phyloP scores from a whole-genome alignment of 2,797 vertebrate genomes.

The Rhinoraja longicauda region DNA sequence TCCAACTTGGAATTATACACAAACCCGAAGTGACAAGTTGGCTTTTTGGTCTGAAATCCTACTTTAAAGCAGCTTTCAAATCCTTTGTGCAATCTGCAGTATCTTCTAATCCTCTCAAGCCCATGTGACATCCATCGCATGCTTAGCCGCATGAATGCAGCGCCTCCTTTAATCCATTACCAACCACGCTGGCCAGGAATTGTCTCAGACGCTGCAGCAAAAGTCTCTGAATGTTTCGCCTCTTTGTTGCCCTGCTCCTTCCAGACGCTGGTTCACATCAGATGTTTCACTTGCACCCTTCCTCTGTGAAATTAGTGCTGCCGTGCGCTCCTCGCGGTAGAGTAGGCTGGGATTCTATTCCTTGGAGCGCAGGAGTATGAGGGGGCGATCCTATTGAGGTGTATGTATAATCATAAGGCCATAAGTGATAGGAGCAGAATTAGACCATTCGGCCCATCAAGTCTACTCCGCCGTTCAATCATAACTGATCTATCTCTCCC shows the following conservation, averaged over 20 bases:
- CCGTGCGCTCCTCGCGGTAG: neutral
- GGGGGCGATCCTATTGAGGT: too few relatives aligned
- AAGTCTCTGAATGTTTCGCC: neutral
- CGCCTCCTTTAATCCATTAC: constrained; percentile 16
- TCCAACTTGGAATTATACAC: neutral
- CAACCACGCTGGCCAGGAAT: neutral
- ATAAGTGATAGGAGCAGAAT: too few relatives aligned
- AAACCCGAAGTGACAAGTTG: neutral
- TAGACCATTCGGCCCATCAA: too few relatives aligned
- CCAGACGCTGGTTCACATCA: neutral
- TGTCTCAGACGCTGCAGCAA: neutral
- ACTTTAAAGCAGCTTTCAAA: constrained; percentile 63
- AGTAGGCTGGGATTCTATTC: too few relatives aligned
- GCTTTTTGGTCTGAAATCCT: constrained; percentile 21
- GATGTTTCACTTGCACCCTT: neutral
- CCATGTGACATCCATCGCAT: neutral
- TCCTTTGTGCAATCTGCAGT: constrained; percentile 71
- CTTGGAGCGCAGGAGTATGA: too few relatives aligned
- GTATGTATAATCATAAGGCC: too few relatives aligned
- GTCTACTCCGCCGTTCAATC: too few relatives aligned
- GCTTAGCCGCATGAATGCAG: neutral
- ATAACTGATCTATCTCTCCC: too few relatives aligned
- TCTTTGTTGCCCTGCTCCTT: neutral
- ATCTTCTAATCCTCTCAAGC: constrained; percentile 41
- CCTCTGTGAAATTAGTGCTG: neutral